Base-by-base conservation (phyloP, 2,797 vertebrate species). In the Microctenopoma stevenorrisi region DNA sequence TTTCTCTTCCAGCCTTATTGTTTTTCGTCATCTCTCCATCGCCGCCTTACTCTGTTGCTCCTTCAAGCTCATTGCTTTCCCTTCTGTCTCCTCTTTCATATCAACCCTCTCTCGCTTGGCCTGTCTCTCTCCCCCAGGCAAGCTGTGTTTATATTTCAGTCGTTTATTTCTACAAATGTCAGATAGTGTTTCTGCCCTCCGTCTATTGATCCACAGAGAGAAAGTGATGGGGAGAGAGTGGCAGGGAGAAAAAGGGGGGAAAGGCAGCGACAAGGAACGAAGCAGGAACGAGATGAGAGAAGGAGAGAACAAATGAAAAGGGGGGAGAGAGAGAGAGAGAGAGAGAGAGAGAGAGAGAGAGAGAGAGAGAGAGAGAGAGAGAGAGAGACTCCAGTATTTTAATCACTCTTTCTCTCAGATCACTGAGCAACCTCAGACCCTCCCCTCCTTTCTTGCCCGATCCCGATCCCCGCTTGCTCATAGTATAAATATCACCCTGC, bases 141-240 rank as follows among this genome's bases (percentile, higher is more conserved):
- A 67, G 78, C 86, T 64, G 88, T 90, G 89, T 91, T 92, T 90
- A 89, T 91, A 91, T 93, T 92, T 92, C 88, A 86, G 81, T 89
- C 87, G 89, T 92, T 92, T 92, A 91, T 92, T 92, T 89, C 91
- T 89, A 91, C 89, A 90, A 91, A 93, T 89, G 91, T 93, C 91
- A 92, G 82, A 89, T 86, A 87, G 85, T 75, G 86, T 92, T 93
- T 87, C 88, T 89, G 88, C 88, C 89, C 86, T 82, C 83, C 76
- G 76, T 86, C 88, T 90, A 93, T 91, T 90, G 91, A 93, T 91
- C 88, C 88, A 68, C 67, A 76, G 83, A 84, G 80, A 70, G 57
- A 83, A 55, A 68, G 75, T 70, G 60, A 76, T 18, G 53, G 64
- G 57, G 51, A 47, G 64, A 55, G 72, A 63, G 68, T 66, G 65